Percentiles rank a stretch among this genome's conserved stretches.
Conservation (phyloP, 1,140 invertebrate species). For the Chironomus tepperi region DNA sequence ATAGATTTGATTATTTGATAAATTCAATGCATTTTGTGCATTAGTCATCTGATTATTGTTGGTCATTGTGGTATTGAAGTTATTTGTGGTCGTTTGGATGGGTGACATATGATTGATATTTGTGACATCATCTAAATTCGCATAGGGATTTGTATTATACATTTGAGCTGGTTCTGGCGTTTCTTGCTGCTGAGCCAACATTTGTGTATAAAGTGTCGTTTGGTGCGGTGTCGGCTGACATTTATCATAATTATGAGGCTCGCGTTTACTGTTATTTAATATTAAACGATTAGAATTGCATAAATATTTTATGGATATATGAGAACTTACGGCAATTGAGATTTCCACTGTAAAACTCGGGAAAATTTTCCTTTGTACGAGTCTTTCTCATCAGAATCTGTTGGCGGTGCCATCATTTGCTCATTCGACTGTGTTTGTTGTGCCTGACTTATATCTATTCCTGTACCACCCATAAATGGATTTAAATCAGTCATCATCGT, state of each 20-base stretch:
- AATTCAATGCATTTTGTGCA: slow-evolving; percentile 24
- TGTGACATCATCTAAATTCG: slow-evolving; percentile 19
- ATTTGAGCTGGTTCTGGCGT: slow-evolving; percentile 30
- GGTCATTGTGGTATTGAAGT: slow-evolving; percentile 1
- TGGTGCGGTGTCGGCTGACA: slow-evolving; percentile 38
- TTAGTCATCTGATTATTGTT: too few species aligned
- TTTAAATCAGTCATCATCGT: background rate
- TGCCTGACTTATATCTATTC: background rate
- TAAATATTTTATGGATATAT: background rate
- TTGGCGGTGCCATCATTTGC: background rate
- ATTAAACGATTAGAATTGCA: background rate
- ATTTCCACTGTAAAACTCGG: background rate
- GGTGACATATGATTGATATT: slow-evolving; percentile 23
- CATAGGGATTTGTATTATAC: slow-evolving; percentile 1
- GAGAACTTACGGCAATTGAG: slow-evolving; percentile 16
- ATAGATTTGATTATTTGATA: slow-evolving; percentile 27
- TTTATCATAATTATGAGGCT: slow-evolving; percentile 40
- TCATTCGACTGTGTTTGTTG: background rate
- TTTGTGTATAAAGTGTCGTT: slow-evolving; percentile 38
- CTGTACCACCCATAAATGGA: background rate
- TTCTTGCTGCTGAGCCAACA: slow-evolving; percentile 36
- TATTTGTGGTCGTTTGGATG: slow-evolving; percentile 26
- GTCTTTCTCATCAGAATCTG: background rate
- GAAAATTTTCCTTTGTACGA: slow-evolving; percentile 10
- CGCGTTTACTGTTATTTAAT: slow-evolving; percentile 28